A percentile compares a stretch with the other conserved stretches of the same genome.
These are phyloP conservation scores for Ormyrus rosae DNA, from an alignment of 2,888 invertebrate species.

Conservation along the genomic window DNA sequence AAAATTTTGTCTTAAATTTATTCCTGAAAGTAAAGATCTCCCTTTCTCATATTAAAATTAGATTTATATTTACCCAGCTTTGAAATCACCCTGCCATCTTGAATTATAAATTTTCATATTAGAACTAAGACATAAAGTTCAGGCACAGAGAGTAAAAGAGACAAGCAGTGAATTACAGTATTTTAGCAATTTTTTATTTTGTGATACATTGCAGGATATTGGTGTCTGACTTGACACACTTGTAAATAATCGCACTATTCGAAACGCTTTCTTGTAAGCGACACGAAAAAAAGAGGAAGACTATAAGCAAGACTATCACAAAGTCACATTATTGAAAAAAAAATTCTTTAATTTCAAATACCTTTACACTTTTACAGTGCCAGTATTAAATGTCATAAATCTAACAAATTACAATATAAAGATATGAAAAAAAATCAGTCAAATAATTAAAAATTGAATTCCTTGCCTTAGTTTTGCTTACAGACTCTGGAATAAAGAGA, in stretches of 20 bases:
- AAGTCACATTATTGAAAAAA: not conserved
- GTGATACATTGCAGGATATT: conserved; percentile 29
- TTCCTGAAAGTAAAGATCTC: conserved; percentile 35
- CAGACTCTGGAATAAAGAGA: conserved; percentile 42
- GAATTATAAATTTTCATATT: too few species aligned
- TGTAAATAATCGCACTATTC: conserved; percentile 22
- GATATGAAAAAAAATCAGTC: too few species aligned
- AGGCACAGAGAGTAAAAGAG: conserved; percentile 22
- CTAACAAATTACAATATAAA: not conserved
- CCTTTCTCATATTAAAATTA: conserved; percentile 5
- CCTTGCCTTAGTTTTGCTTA: conserved; percentile 43
- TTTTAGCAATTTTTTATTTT: conserved; percentile 4
- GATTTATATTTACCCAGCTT: conserved; percentile 18
- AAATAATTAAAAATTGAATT: conserved; percentile 12
- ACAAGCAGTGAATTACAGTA: conserved; percentile 21
- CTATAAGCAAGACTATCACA: conserved; percentile 45
- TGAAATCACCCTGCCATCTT: not conserved
- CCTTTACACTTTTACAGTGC: too few species aligned
- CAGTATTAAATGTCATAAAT: too few species aligned
- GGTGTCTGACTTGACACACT: conserved; percentile 14
- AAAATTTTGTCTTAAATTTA: conserved; percentile 23
- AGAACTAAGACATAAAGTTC: not conserved
- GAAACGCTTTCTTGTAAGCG: conserved; percentile 24
- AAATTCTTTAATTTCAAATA: too few species aligned
- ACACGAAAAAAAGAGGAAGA: conserved; percentile 14